Base-by-base conservation (phyloP, 1,140 invertebrate species). In the Oedothorax gibbosus region DNA sequence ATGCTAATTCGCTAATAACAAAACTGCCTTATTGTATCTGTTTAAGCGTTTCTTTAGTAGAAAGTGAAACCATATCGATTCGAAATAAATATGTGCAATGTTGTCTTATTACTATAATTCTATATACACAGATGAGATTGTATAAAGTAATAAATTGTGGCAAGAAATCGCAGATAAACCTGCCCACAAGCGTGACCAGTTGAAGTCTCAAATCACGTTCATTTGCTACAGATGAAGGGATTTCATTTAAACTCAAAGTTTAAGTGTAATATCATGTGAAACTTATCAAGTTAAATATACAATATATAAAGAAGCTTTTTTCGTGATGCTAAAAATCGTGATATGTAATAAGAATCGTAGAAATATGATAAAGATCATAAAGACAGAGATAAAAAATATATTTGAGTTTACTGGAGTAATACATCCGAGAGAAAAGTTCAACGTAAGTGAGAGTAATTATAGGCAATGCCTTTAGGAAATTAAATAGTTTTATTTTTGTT, bases 201-300 rank as follows among this genome's bases (percentile, higher is more conserved):
- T 84, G 64, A 84, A 84, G 71, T 75, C 72, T 76, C 60, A 75
- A 84, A 84, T 84, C 81, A 84, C 81, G 81, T 68, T 84, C 81
- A 84, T 84, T 84, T 84, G 81, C 71, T 49, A 35, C 49, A 56
- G 51, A 75, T 75, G 72, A 57, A 66, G 62, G 81, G 71, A 84
- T 84, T 84, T 84, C 81, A 84, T 84, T 84, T 84, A 84, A 75
- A 84, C 81, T 53, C 68, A 35, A 35, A 84, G 81, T 83, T 83
- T 75, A 83, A 83, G 81, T 83, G 81, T 84, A 84, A 84, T 84
- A 84, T 84, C 81, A 84, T 76, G 62, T 76, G 81, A 84, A 84
- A 84, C 81, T 75, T 84, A 84, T 84, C 81, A 84, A 84, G 53
- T 84, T 84, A 84, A 84, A 84, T 84, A 84, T 71, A 84, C 72